A percentile compares a stretch with the other conserved stretches of the same genome.
Evolutionary conservation across 2,113 vertebrate genomes (phyloP).

Genomic region (Crotalus tigris): DNA sequence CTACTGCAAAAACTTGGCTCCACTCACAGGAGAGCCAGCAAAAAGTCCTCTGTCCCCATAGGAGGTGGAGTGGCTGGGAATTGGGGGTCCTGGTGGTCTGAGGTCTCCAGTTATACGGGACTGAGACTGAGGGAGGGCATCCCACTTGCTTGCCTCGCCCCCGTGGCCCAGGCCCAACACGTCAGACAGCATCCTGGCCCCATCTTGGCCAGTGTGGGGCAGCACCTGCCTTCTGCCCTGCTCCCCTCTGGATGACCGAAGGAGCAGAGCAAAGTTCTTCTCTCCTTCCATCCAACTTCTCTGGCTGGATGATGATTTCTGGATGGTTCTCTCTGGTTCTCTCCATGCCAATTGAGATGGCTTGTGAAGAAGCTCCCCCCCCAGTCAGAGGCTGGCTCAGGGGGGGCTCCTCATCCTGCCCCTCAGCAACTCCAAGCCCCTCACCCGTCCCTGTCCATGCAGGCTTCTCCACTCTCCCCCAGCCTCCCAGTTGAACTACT

Average conservation of each 20-base stretch:
- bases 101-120: too few relatives aligned
- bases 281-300: not conserved
- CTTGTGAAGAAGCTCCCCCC: not conserved
- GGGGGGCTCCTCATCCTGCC: accelerated
- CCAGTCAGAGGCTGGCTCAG: not conserved
- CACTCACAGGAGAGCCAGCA: too few relatives aligned
- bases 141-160: too few relatives aligned
- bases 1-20: not conserved
- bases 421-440: accelerated
- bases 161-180: not conserved
- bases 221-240: not conserved
- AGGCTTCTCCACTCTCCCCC: accelerated
- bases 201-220: not conserved
- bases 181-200: not conserved
- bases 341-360: not conserved
- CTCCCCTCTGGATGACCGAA: not conserved
- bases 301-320: not conserved
- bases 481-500: not conserved
- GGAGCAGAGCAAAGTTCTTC: too few relatives aligned
- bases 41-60: not conserved
- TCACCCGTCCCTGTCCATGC: not conserved
- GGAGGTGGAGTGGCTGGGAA: not conserved
- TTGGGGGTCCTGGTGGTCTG: too few relatives aligned
- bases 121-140: not conserved
- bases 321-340: not conserved